Conservation (phyloP, 2,113 vertebrate species). For the Seriola dumerili region DNA sequence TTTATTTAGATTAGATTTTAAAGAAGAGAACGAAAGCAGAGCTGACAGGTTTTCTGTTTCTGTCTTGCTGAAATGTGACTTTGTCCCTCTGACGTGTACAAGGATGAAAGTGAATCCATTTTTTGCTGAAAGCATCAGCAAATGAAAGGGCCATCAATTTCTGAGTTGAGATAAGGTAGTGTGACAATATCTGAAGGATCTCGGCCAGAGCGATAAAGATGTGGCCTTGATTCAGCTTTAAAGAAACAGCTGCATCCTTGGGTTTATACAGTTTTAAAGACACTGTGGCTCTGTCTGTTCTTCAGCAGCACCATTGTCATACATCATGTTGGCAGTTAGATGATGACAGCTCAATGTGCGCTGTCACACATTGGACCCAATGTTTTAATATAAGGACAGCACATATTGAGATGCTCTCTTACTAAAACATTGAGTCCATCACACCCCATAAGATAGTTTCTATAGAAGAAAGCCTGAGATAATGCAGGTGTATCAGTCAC, state of each 20-base stretch:
- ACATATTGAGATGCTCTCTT: too few species aligned
- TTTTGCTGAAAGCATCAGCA: constrained; percentile 40
- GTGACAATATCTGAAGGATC: constrained; percentile 48
- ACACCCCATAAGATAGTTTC: too few species aligned
- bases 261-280: constrained; percentile 5
- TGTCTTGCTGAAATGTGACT: background rate
- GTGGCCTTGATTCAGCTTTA: constrained; percentile 18
- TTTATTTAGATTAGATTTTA: background rate
- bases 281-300: background rate
- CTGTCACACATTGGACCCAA: too few species aligned
- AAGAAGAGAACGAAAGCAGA: background rate
- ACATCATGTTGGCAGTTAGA: background rate
- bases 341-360: background rate
- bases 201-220: constrained; percentile 28
- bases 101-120: constrained; percentile 38
- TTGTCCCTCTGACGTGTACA: constrained; percentile 42
- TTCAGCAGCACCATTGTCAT: background rate
- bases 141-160: constrained; percentile 50
- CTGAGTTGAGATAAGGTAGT: constrained; percentile 48
- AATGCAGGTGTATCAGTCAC: background rate
- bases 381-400: too few species aligned
- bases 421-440: background rate
- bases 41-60: background rate
- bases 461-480: background rate
- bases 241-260: constrained; percentile 14